A percentile compares a stretch with the other conserved stretches of the same genome.
phyloP scores from a whole-genome alignment of 2,113 vertebrate genomes.

The Struthio camelus region DNA sequence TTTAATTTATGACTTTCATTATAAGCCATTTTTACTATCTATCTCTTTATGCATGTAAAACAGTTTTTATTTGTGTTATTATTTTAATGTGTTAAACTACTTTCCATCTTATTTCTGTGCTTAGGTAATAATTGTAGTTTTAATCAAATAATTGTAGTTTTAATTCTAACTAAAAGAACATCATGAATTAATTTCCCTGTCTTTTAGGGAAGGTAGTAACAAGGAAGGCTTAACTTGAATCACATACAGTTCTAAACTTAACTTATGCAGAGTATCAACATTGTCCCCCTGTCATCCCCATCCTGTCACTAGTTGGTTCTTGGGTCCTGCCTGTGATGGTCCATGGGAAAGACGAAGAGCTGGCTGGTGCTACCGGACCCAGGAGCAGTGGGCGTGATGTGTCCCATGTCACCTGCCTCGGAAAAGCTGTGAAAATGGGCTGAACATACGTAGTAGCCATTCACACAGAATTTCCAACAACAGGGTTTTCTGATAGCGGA shows the following conservation, averaged over 20 bases:
- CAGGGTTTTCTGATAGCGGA: background rate
- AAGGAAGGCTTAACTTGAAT: background rate
- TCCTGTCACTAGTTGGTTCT: background rate
- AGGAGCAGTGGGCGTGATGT: background rate
- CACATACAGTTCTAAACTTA: background rate
- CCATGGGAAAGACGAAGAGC: background rate
- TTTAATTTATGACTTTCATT: slow-evolving; percentile 26
- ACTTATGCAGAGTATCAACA: background rate
- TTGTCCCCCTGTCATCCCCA: background rate
- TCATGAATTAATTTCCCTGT: background rate
- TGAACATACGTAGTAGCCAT: background rate
- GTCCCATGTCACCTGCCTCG: background rate
- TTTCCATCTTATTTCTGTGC: slow-evolving; percentile 2
- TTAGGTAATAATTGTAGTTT: slow-evolving; percentile 24
- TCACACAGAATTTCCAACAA: background rate
- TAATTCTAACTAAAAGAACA: background rate
- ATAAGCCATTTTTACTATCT: background rate
- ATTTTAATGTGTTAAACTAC: background rate
- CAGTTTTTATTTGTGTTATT: slow-evolving; percentile 18
- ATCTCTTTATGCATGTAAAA: background rate
- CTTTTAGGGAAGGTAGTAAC: background rate
- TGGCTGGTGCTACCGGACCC: background rate
- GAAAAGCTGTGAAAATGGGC: background rate
- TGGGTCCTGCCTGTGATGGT: background rate
- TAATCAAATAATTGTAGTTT: slow-evolving; percentile 5